These are phyloP conservation scores for Nothobranchius furzeri DNA, from an alignment of 2,113 vertebrate genomes.

Conservation along the genomic window DNA sequence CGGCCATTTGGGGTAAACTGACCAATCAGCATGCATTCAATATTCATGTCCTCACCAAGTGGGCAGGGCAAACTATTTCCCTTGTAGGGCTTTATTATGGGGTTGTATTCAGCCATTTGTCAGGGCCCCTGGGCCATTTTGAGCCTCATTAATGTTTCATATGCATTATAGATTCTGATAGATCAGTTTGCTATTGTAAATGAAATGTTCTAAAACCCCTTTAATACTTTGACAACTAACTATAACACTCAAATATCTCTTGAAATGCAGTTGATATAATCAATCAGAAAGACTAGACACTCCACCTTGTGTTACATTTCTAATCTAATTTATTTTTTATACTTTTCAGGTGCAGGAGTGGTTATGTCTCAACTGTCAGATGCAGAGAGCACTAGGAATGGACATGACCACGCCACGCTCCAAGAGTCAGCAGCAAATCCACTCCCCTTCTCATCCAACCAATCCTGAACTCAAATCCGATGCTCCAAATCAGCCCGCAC, in stretches of 20 bases:
- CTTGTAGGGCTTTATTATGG: no score
- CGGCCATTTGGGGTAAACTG: no score
- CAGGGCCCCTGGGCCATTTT: no score
- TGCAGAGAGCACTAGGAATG: constrained; percentile 98
- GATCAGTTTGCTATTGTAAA: no score
- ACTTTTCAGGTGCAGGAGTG: constrained; percentile 92
- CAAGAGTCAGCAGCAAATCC: constrained; percentile 96
- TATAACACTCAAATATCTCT: neutral
- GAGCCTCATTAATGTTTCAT: no score
- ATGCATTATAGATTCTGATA: no score
- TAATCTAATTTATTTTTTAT: neutral
- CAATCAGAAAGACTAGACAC: neutral
- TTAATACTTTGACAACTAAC: neutral
- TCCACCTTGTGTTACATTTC: constrained; percentile 1
- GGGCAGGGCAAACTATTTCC: no score
- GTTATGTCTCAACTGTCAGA: constrained; percentile 99
- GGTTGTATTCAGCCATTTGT: no score
- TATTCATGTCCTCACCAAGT: no score
- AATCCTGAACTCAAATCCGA: constrained; percentile 75
- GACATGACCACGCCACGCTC: constrained; percentile 98
- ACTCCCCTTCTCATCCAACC: constrained; percentile 86
- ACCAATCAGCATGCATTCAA: no score
- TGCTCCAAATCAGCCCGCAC: constrained; percentile 47
- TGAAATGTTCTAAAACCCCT: no score
- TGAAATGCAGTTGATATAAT: neutral